Evolutionary conservation across 2,888 invertebrate genomes (phyloP).

Genomic region (Baronia brevicornis): DNA sequence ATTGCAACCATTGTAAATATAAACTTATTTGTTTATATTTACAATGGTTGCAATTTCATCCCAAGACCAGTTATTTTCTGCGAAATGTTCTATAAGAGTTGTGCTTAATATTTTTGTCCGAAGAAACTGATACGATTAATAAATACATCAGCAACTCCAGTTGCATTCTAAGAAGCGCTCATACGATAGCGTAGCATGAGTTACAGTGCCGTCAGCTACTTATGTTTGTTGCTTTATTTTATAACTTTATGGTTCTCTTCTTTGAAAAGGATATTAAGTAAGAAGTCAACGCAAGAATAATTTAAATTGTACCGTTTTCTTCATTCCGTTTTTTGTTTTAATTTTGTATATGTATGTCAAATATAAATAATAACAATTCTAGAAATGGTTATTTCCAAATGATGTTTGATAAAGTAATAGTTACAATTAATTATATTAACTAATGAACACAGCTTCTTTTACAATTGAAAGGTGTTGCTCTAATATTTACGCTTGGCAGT

Average conservation of each 20-base stretch:
- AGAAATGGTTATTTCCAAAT: no score
- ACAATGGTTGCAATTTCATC: slow-evolving; percentile 9
- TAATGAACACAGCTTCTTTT: no score
- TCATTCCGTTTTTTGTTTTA: slow-evolving; percentile 33
- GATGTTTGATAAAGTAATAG: no score
- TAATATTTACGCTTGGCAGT: no score
- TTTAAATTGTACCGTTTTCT: slow-evolving; percentile 42
- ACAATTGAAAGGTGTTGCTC: no score
- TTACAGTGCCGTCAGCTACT: slow-evolving; percentile 47
- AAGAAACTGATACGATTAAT: slow-evolving; percentile 64
- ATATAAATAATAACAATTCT: no score
- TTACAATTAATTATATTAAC: no score
- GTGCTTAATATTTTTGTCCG: slow-evolving; percentile 16
- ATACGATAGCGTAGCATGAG: slow-evolving; percentile 43
- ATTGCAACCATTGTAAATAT: slow-evolving; percentile 2
- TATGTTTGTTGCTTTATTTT: slow-evolving; percentile 40
- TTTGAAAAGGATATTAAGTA: slow-evolving; percentile 41
- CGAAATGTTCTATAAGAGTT: slow-evolving; percentile 9
- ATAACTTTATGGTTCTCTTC: slow-evolving; percentile 22
- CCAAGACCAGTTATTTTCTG: slow-evolving; percentile 24
- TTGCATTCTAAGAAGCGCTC: slow-evolving; percentile 61
- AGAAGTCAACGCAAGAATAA: slow-evolving; percentile 57
- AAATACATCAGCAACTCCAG: slow-evolving; percentile 61
- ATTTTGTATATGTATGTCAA: slow-evolving; percentile 1
- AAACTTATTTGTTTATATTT: no score